Conservation (phyloP, 2,797 vertebrate species). For the Catamblyrhynchus diadema region DNA sequence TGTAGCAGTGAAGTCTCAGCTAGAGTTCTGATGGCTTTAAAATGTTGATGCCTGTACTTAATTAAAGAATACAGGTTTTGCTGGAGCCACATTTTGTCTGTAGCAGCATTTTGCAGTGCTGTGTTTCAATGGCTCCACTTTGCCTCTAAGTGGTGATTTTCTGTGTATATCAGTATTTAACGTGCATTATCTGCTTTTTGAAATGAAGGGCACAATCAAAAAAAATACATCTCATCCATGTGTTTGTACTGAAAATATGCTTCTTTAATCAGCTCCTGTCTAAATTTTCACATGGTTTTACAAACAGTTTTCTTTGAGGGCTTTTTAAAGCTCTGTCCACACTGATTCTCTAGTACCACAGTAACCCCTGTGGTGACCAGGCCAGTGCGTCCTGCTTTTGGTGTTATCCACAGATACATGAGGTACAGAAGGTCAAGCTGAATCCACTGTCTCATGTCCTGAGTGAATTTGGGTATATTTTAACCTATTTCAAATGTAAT, state of each 20-base stretch:
- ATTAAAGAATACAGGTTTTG: background rate
- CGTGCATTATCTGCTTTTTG: background rate
- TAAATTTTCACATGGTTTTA: background rate
- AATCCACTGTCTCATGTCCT: background rate
- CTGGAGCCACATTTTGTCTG: background rate
- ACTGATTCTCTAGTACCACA: background rate
- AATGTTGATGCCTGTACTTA: background rate
- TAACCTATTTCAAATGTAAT: background rate
- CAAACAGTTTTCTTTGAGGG: background rate
- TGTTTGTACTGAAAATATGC: background rate
- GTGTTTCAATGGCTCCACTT: background rate
- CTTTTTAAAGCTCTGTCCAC: background rate
- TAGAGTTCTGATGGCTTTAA: background rate
- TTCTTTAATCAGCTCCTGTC: background rate
- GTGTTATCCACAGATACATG: background rate
- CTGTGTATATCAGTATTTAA: background rate
- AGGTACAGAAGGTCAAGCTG: background rate
- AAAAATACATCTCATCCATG: background rate
- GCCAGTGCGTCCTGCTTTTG: background rate
- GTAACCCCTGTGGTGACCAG: background rate
- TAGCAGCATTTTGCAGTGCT: background rate
- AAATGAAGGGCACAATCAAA: background rate
- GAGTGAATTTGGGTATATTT: background rate
- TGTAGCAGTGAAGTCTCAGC: background rate
- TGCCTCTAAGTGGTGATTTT: background rate